A percentile compares a stretch with the other conserved stretches of the same genome.
Conservation (phyloP, 2,888 invertebrate genomes). For the Spisula subtruncata region DNA sequence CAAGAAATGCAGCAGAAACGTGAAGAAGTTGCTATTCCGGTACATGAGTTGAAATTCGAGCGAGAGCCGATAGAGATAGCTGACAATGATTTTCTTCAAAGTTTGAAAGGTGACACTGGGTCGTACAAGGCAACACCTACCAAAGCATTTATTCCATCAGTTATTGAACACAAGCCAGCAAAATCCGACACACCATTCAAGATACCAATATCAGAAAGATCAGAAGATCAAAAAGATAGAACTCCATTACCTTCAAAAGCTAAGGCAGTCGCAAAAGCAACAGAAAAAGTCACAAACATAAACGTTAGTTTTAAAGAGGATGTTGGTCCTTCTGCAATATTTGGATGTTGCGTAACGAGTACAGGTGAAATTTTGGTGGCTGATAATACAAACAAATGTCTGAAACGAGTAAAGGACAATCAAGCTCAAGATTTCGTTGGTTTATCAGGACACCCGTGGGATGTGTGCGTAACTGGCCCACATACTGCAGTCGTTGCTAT, state of each 20-base stretch:
- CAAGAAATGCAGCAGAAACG: not conserved
- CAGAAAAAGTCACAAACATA: not conserved
- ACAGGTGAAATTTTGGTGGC: not conserved
- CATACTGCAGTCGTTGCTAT: not conserved
- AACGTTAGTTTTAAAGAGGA: slow-evolving; percentile 8
- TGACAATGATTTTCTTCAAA: not conserved
- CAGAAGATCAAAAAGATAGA: not conserved
- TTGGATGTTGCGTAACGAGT: not conserved
- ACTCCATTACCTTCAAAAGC: not conserved
- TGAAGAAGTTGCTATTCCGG: not conserved
- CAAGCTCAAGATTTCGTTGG: not conserved
- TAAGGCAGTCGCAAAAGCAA: not conserved
- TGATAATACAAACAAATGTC: not conserved
- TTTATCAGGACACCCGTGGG: not conserved
- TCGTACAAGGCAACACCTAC: not conserved
- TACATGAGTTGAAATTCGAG: not conserved
- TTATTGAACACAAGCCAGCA: not conserved
- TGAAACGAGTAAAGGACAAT: not conserved
- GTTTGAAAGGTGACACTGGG: not conserved
- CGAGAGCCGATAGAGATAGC: not conserved
- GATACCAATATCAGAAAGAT: not conserved
- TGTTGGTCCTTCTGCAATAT: not conserved
- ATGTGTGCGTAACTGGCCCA: not conserved
- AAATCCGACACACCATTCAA: not conserved
- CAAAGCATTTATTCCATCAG: not conserved